Conservation (phyloP, 2,888 invertebrate species). For the Eubasilissa splendida region DNA sequence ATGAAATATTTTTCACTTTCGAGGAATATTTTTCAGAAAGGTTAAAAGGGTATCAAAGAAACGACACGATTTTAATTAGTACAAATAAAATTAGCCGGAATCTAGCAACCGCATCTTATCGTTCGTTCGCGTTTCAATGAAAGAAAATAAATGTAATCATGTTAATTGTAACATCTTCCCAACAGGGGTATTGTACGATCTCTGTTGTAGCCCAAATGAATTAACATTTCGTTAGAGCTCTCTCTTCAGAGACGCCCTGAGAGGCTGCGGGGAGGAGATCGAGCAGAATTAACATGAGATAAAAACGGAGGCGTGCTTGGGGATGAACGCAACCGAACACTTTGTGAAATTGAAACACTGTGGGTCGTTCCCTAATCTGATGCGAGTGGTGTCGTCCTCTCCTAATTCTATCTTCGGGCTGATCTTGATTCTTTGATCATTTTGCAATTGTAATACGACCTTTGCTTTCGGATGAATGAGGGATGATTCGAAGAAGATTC, state of each 20-base stretch:
- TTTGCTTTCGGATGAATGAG: conserved; percentile 11
- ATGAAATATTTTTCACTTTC: too few species aligned
- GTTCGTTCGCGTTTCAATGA: not conserved
- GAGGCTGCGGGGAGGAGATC: conserved; percentile 43
- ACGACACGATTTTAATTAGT: too few species aligned
- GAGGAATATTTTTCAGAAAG: too few species aligned
- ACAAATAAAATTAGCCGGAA: too few species aligned
- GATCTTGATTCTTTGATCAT: conserved; percentile 38
- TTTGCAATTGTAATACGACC: conserved; percentile 37
- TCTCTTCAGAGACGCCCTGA: not conserved
- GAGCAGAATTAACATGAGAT: conserved; percentile 53
- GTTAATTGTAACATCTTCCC: conserved; percentile 25
- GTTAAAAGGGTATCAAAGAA: too few species aligned
- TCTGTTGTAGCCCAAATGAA: conserved; percentile 27
- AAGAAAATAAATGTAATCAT: conserved; percentile 26
- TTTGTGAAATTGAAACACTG: conserved; percentile 58
- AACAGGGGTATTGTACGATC: not conserved
- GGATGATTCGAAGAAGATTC: not conserved
- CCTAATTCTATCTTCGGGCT: conserved; percentile 29
- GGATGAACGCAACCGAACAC: conserved; percentile 39
- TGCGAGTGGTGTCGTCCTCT: conserved; percentile 31
- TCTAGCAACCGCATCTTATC: too few species aligned
- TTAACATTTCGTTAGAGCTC: conserved; percentile 38
- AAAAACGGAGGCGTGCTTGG: conserved; percentile 47
- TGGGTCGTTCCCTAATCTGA: conserved; percentile 45